Base-by-base conservation (phyloP, 2,888 invertebrate genomes). In the Sarcophaga rosellei region DNA sequence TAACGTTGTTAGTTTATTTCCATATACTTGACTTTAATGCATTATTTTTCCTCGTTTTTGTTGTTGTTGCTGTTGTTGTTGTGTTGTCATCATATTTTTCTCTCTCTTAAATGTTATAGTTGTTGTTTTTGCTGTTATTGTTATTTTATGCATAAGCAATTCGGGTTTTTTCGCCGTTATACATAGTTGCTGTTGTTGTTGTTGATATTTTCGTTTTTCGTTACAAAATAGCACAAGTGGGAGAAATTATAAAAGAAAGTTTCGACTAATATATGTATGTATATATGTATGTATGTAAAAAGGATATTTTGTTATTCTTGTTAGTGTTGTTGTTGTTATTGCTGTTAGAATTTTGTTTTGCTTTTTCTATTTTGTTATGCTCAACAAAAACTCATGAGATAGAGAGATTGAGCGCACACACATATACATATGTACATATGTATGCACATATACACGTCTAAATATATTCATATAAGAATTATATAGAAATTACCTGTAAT, bases 221-320 rank as follows among this genome's bases (percentile, higher is more conserved):
- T 45, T 23, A 53, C 20, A 75, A 84, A 84, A 80, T 75, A 80
- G 84, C 79, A 80, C 84, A 84, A 84, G 84, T 84, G 79, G 79
- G 62, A 74, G 70, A 80, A 70, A 75, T 63, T 69, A 75, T 73
- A 69, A 79, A 75, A 68, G 59, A 35, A 35, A 75, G 70, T 74
- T 44, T 20, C 70, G 59, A 65, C 69, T 75, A 53, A 80, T 65
- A 84, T 35, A n/a, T n/a, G n/a, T n/a, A n/a, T n/a, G n/a, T n/a
- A n/a, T n/a, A n/a, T n/a, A n/a, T n/a, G n/a, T n/a, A n/a, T n/a
- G 3, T 69, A 84, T 84, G 79, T 65, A 70, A 74, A 80, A 70
- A 84, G 70, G 61, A 78, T 68, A 61, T 66, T 73, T 44, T 69
- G 20, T 45, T 68, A 35, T 35, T 75, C 53, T 62, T 75, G 69